These are phyloP conservation scores for Medauroidea extradentata DNA, from an alignment of 1,140 invertebrate species.

Conservation along the genomic window DNA sequence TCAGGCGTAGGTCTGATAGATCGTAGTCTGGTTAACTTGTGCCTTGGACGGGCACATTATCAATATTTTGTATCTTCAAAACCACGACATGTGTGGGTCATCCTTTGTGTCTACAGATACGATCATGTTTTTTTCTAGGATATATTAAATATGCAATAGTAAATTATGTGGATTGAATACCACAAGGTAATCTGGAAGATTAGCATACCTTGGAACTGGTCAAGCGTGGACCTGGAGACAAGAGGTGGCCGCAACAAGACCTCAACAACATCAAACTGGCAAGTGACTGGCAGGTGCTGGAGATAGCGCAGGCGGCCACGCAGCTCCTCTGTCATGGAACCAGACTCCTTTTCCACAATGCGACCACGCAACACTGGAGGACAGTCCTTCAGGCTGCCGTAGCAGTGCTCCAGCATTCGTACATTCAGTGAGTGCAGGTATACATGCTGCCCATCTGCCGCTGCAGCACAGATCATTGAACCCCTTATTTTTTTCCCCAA, in stretches of 20 bases:
- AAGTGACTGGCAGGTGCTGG: conserved; percentile 83
- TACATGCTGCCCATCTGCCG: conserved; percentile 84
- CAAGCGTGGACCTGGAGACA: conserved; percentile 61
- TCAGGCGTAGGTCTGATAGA: too few species aligned
- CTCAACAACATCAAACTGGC: conserved; percentile 86
- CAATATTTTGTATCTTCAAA: not conserved
- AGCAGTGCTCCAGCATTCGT: conserved; percentile 81
- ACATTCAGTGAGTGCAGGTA: conserved; percentile 90
- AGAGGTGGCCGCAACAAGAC: conserved; percentile 69
- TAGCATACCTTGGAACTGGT: conserved; percentile 58
- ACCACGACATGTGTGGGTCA: not conserved
- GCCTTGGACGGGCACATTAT: too few species aligned
- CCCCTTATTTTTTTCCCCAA: not conserved
- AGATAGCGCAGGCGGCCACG: conserved; percentile 74
- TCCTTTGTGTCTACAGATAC: not conserved
- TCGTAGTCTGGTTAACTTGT: too few species aligned
- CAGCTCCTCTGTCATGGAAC: conserved; percentile 77
- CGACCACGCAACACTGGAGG: conserved; percentile 66
- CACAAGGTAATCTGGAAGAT: not conserved
- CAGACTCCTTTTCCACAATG: conserved; percentile 79
- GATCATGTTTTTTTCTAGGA: not conserved
- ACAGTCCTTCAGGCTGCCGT: conserved; percentile 73
- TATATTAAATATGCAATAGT: conserved; percentile 4
- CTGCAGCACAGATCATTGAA: conserved; percentile 44
- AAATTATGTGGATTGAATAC: conserved; percentile 19